Base-by-base conservation (phyloP, 2,888 invertebrate genomes). In the Brachyptera risi region DNA sequence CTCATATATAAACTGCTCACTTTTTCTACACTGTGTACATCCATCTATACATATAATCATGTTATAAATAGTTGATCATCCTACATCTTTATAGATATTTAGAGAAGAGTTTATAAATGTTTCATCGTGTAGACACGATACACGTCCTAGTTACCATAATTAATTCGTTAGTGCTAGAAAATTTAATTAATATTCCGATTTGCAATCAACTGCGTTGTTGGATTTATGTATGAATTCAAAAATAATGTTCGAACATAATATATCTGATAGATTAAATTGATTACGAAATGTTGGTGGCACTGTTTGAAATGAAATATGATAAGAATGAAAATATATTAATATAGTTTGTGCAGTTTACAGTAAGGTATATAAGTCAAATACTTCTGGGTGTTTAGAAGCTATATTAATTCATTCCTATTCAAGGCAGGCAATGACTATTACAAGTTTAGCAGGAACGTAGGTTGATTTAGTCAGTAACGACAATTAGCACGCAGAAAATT, bases 21-120 rank as follows among this genome's bases (percentile, higher is more conserved):
- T 56, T 63, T 63, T 63, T 62, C 60, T 60, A 60, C 58, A 63
- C 54, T 19, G 26, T 63, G 60, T 60, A 63, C 56, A 63, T 60
- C 47, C 47, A 59, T 51, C 38, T 62, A 63, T 56, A 56, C 40
- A 50, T 62, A 26, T 38, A 15, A 56, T 44, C 47, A 40, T 60
- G 47, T 54, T 54, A 44, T 31, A 26, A 60, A 31, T 54, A 54
- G 51, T 17, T 19, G 11, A n/a, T 44, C 44, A 44, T 44, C 44
- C 21, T 44, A 44, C 44, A 44, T 44, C 11, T 19, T n/a, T 44
- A 44, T 17, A n/a, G n/a, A 31, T 3, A 19, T 44, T 9, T 44
- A 44, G 42, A 24, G 26, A 31, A 31, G 24, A 19, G 44, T 58
- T 58, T 58, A 58, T 44, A 15, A 44, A 31, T 40, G 47, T 58